These are phyloP conservation scores for Rostratula benghalensis DNA, from an alignment of 2,113 vertebrate genomes.

Conservation along the genomic window DNA sequence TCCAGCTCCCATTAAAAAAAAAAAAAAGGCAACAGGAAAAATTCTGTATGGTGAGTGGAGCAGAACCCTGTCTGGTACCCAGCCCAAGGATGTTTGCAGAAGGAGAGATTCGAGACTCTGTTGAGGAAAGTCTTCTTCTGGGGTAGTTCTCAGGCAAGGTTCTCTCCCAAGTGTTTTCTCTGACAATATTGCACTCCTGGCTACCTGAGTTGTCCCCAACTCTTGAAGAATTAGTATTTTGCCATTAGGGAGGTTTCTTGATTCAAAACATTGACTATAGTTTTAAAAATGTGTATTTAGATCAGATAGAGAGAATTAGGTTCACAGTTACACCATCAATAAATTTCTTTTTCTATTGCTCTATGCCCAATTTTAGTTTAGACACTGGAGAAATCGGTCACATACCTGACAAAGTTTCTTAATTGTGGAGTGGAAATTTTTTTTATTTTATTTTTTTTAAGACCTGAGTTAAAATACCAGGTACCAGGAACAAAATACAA, in stretches of 20 bases:
- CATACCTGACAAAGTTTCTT: neutral
- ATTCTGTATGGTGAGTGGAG: neutral
- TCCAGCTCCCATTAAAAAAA: neutral
- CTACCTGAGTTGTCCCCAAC: neutral
- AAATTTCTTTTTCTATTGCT: neutral
- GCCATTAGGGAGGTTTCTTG: neutral
- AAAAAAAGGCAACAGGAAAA: neutral
- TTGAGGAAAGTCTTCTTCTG: neutral
- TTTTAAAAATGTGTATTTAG: neutral
- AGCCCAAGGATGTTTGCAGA: neutral
- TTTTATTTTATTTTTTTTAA: neutral
- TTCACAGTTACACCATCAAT: neutral
- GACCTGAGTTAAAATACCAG: neutral
- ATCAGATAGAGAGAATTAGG: neutral
- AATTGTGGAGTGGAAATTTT: neutral
- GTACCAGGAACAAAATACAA: neutral
- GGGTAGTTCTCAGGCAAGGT: neutral
- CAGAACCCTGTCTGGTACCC: neutral
- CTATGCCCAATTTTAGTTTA: neutral
- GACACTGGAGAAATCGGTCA: neutral
- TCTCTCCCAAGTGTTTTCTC: neutral
- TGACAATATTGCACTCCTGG: fast-evolving
- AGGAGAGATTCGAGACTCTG: neutral
- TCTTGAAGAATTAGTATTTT: neutral
- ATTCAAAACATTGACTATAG: neutral